Evolutionary conservation across 2,113 vertebrate genomes (phyloP), one percentile per base, ranked within the genome.

Genomic region (Haemorhous mexicanus): DNA sequence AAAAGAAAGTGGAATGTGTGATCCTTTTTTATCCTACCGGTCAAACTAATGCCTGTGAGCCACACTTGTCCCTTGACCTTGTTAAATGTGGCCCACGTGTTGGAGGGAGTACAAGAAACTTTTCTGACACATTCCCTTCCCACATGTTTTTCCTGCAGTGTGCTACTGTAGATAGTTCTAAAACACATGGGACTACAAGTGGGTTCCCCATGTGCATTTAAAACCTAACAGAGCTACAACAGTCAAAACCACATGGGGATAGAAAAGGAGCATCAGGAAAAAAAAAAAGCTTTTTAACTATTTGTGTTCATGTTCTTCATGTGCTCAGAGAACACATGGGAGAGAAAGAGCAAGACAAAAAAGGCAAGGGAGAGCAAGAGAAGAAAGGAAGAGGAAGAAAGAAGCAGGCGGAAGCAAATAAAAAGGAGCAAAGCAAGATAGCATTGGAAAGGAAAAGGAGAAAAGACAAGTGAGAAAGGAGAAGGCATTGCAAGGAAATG

Each of bases 31-130:
- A 78, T 90, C 47, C n/a, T 46, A 81, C 77, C 4, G 11, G 94
- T 87, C 93, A 89, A 50, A 93, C 93, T 92, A 46, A 94, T 96
- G 95, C 96, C 96, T 95, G 95, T 97, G 95, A 96, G 95, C 95
- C 95, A 97, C 93, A 96, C 93, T 96, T 97, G 93, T 97, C 95
- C 94, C 94, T 97, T 97, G 95, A 97, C 95, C 95, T 95, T 97
- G 94, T 89, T 96, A 96, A 97, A 97, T 96, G 92, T 96, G 94
- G 69, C 92, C 93, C 95, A 96, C 83, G 88, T 96, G 94, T 96
- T 95, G 95, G 95, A 96, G 69, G 73, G 88, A 95, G 95, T 76
- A 96, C 91, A 93, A 94, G 93, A 88, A 93, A 93, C 93, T 96
- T 90, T 94, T 92, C 90, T 69, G 59, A 94, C 91, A 95, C 94